Evolutionary conservation across 2,797 vertebrate genomes (phyloP).

Genomic region (Gambusia yucatana): DNA sequence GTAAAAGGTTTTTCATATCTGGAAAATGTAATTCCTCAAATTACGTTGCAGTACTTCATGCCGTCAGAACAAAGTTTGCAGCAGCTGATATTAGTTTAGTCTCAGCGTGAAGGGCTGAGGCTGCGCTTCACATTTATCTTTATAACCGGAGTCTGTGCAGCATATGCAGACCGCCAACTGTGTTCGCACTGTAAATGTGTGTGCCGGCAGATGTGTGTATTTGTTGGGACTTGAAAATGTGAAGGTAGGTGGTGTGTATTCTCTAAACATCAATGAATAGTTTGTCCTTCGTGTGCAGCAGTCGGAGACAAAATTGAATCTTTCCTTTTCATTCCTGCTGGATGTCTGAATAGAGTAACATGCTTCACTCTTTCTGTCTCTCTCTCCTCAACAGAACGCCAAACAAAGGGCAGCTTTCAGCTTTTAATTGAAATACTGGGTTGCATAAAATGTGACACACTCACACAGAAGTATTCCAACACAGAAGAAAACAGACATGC

Average conservation of each 20-base stretch:
- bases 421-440: slow-evolving; percentile 66
- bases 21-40: slow-evolving; percentile 21
- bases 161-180: slow-evolving; percentile 23
- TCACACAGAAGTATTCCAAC: slow-evolving; percentile 14
- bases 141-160: slow-evolving; percentile 18
- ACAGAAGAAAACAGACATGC: slow-evolving; percentile 36
- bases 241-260: slow-evolving; percentile 28
- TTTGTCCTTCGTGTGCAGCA: slow-evolving; percentile 66
- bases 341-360: slow-evolving; percentile 70
- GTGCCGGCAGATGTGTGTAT: slow-evolving; percentile 11
- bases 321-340: slow-evolving; percentile 46
- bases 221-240: slow-evolving; percentile 23
- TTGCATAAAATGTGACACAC: slow-evolving; percentile 38
- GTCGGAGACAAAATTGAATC: slow-evolving; percentile 57
- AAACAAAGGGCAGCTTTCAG: slow-evolving; percentile 68
- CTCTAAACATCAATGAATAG: slow-evolving; percentile 58
- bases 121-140: slow-evolving; percentile 36
- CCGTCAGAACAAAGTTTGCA: slow-evolving; percentile 37
- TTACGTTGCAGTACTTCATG: slow-evolving; percentile 1
- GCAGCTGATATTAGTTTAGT: slow-evolving; percentile 47
- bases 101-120: slow-evolving; percentile 14
- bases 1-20: slow-evolving; percentile 19
- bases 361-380: slow-evolving; percentile 51
- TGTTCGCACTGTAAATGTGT: slow-evolving; percentile 12
- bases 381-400: slow-evolving; percentile 43